Conservation (phyloP, 2,888 invertebrate genomes). For the Lithodes maja region DNA sequence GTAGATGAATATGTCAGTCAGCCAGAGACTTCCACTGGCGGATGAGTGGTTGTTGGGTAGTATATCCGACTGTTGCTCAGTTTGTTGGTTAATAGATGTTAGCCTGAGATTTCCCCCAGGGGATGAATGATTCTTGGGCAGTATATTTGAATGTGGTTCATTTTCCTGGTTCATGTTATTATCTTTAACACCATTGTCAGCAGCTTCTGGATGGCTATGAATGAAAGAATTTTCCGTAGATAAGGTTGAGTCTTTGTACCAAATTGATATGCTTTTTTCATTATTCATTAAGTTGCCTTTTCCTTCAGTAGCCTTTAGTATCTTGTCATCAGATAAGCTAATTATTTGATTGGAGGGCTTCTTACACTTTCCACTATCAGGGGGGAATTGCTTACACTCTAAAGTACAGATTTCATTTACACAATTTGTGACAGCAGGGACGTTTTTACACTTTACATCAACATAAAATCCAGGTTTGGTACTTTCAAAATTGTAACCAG, state of each 20-base stretch:
- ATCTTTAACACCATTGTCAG: neutral
- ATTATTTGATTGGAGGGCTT: neutral
- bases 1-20: conserved; percentile 82
- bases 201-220: neutral
- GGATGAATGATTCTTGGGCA: neutral
- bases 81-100: conserved; percentile 68
- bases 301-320: too few relatives aligned
- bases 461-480: neutral
- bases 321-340: too few relatives aligned
- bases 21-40: conserved; percentile 42
- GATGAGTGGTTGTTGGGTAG: neutral
- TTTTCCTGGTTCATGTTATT: too few relatives aligned
- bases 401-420: neutral
- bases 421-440: neutral
- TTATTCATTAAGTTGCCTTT: too few relatives aligned
- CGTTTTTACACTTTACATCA: neutral
- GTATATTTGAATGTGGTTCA: neutral
- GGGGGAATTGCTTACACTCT: neutral
- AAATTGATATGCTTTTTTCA: too few relatives aligned
- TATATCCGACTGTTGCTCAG: neutral
- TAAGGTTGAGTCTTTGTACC: too few relatives aligned
- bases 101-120: conserved; percentile 72
- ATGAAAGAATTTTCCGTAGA: neutral
- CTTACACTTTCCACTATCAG: neutral
- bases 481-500: neutral